Evolutionary conservation across 2,888 invertebrate genomes (phyloP).

Genomic region (Sarcophaga variegata): DNA sequence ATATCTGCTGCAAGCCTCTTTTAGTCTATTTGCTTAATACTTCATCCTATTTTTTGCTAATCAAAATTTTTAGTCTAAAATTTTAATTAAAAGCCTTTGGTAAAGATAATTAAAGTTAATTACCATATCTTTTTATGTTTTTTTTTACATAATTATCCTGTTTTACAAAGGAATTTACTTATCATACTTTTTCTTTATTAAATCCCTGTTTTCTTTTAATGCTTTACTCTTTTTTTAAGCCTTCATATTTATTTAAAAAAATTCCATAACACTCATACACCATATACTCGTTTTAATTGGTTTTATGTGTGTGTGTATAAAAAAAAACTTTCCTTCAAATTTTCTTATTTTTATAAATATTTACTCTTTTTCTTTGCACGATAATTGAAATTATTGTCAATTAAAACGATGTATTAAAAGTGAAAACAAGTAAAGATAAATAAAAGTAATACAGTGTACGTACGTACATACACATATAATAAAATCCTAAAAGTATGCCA

Average conservation of each 20-base stretch:
- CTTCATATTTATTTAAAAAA: constrained; percentile 29
- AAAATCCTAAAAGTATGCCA: constrained; percentile 22
- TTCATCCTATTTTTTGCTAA: too few species aligned
- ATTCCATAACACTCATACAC: neutral
- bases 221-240: neutral
- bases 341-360: constrained; percentile 2
- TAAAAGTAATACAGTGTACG: neutral
- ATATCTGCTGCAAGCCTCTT: too few species aligned
- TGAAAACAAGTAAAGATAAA: neutral
- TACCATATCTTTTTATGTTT: too few species aligned
- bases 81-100: too few species aligned
- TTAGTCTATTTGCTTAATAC: too few species aligned
- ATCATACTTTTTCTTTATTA: neutral
- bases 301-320: neutral
- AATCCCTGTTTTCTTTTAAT: neutral
- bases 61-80: too few species aligned
- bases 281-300: neutral
- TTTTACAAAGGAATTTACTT: too few species aligned
- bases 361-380: neutral
- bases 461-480: constrained; percentile 2
- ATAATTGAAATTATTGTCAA: constrained; percentile 32
- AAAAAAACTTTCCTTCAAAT: neutral
- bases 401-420: neutral
- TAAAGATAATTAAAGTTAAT: too few species aligned
- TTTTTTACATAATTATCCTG: too few species aligned